phyloP scores from a whole-genome alignment of 1,140 invertebrate genomes.

The Tetramorium alpestre region DNA sequence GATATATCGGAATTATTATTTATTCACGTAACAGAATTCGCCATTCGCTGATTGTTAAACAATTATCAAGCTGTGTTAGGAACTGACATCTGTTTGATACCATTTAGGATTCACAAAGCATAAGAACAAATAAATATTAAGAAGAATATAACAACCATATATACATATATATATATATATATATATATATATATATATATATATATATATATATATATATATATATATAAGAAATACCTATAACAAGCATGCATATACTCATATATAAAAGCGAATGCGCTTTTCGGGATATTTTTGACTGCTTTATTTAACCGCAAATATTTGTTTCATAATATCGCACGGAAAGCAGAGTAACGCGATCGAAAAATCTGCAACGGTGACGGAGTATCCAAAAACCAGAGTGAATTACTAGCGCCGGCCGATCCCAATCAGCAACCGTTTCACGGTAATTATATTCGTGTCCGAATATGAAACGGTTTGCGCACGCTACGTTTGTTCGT shows the following conservation, averaged over 20 bases:
- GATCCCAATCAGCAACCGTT: conserved; percentile 69
- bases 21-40: neutral
- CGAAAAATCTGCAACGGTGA: conserved; percentile 6
- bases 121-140: conserved; percentile 14
- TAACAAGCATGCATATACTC: neutral
- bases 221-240: no score
- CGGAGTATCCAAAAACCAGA: neutral
- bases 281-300: conserved; percentile 11
- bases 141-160: neutral
- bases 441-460: conserved; percentile 68
- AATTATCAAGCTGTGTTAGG: neutral
- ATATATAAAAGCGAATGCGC: neutral
- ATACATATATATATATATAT: no score
- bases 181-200: no score
- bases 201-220: no score
- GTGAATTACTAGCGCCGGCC: conserved; percentile 23
- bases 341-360: neutral
- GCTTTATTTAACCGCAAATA: conserved; percentile 10
- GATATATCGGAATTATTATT: neutral
- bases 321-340: neutral
- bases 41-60: neutral
- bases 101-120: neutral
- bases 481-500: conserved; percentile 40
- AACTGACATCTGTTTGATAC: neutral
- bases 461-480: conserved; percentile 53